These are phyloP conservation scores for Nasonia oneida DNA, from an alignment of 2,888 invertebrate genomes.

Conservation along the genomic window DNA sequence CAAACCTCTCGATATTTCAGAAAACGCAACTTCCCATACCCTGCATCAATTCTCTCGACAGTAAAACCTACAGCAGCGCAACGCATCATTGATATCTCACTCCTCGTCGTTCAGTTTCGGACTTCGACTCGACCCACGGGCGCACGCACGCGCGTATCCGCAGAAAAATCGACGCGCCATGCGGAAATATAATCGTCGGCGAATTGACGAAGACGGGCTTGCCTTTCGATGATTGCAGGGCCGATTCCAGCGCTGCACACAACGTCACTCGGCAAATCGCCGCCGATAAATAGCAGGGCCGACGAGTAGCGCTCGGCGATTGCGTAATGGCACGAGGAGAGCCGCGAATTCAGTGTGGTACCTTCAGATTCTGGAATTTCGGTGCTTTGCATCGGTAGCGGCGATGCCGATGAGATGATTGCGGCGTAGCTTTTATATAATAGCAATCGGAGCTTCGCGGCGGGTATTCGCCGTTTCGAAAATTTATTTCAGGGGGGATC, in stretches of 20 bases:
- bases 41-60: no score
- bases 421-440: no score
- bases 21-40: no score
- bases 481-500: background rate
- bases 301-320: background rate
- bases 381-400: background rate
- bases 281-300: conserved; percentile 10
- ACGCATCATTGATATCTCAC: background rate
- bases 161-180: background rate
- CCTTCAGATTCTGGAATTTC: background rate
- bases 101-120: background rate
- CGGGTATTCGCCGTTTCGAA: background rate
- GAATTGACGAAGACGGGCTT: background rate
- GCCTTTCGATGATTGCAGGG: background rate
- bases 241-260: background rate
- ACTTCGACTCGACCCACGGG: background rate
- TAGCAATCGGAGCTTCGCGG: background rate
- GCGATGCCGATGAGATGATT: background rate
- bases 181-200: background rate
- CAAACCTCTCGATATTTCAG: no score
- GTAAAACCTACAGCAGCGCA: no score
- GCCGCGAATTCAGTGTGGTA: background rate
- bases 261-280: background rate
- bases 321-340: background rate
- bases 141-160: background rate